Percentiles rank a stretch among this genome's conserved stretches.
phyloP scores from a whole-genome alignment of 2,888 invertebrate genomes.

The Cecidostiba fungosa region DNA sequence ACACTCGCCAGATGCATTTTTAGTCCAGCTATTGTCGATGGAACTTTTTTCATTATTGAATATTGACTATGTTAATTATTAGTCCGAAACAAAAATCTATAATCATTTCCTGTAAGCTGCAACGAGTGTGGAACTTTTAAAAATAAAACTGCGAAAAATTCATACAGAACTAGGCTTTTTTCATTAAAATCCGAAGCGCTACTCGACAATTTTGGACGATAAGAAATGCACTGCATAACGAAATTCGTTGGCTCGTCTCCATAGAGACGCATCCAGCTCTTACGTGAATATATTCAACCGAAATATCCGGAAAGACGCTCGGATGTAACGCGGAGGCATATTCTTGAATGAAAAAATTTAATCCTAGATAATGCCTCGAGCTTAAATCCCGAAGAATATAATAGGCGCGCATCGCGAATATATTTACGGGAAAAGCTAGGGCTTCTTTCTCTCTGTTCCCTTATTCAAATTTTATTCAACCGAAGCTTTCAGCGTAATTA shows the following conservation, averaged over 20 bases:
- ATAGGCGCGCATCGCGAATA: neutral
- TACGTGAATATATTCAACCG: neutral
- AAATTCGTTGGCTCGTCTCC: neutral
- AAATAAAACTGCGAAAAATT: neutral
- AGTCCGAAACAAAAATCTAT: neutral
- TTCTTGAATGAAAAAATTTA: neutral
- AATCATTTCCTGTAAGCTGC: neutral
- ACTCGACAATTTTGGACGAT: neutral
- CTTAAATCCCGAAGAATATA: constrained; percentile 2
- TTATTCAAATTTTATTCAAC: constrained; percentile 9
- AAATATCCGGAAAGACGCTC: neutral
- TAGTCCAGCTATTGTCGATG: neutral
- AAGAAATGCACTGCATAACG: neutral
- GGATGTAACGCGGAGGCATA: neutral
- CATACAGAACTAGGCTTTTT: neutral
- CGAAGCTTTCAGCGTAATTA: neutral
- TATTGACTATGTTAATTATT: neutral
- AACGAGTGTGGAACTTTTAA: too few species aligned
- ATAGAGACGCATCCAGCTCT: neutral
- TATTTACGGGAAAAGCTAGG: neutral
- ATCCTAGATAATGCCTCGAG: neutral
- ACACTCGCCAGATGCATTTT: neutral
- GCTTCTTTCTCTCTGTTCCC: neutral
- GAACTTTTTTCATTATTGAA: neutral
- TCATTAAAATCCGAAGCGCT: neutral